phyloP scores from a whole-genome alignment of 2,113 vertebrate species.

The Lamprologus callipterus region DNA sequence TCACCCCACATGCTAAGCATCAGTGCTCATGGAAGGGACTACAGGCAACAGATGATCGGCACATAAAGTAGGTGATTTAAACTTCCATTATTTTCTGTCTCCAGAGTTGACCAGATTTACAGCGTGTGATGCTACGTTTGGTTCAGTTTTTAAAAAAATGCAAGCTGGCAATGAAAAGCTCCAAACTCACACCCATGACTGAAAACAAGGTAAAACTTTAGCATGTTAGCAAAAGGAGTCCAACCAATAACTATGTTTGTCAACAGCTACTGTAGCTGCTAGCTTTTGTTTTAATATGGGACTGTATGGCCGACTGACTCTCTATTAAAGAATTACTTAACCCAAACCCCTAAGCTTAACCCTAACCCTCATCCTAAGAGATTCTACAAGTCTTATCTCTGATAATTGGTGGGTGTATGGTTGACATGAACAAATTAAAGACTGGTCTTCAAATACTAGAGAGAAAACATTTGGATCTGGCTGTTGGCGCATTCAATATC shows the following conservation, averaged over 20 bases:
- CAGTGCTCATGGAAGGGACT: not conserved
- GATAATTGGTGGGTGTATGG: not conserved
- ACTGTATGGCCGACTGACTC: not conserved
- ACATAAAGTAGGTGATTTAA: not conserved
- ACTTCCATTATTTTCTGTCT: not conserved
- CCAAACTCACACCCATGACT: not conserved
- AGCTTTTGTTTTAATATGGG: not conserved
- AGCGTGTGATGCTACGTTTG: not conserved
- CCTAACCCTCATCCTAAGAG: not conserved
- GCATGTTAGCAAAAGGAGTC: not conserved
- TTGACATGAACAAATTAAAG: not conserved
- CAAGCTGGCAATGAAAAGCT: not conserved
- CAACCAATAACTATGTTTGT: not conserved
- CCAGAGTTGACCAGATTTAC: not conserved
- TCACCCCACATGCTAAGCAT: not conserved
- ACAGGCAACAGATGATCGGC: not conserved
- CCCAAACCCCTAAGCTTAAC: not conserved
- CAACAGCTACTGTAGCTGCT: not conserved
- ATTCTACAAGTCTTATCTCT: not conserved
- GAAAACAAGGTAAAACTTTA: not conserved
- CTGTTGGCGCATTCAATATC: rapidly evolving
- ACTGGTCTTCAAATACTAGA: rapidly evolving
- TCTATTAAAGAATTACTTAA: not conserved
- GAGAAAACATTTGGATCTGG: not conserved
- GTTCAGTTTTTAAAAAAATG: not conserved